Base-by-base conservation (phyloP, 2,797 vertebrate genomes). In the Sandelia bainsii region DNA sequence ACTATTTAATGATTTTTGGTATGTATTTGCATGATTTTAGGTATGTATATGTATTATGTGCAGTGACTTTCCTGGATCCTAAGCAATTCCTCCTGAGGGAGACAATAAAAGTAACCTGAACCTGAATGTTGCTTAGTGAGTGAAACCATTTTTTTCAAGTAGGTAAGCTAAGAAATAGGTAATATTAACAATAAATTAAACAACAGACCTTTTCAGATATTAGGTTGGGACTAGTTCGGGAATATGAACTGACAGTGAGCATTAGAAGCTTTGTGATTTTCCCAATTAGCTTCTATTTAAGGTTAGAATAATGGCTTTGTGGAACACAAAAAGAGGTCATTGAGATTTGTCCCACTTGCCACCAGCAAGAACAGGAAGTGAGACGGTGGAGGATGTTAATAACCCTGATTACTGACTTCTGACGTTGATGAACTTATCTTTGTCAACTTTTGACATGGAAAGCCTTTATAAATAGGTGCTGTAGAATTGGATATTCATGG, bases 281-380 rank as follows among this genome's bases (percentile, higher is more conserved):
- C 50, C 49, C 42, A 52, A 53, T 53, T 68, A 46, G 34, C 56
- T 75, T 81, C 32, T 75, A 27, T 62, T 51, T 54, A 49, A 82
- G 60, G 59, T 63, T 57, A 68, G 42, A 65, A 37, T 57, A 34
- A 17, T 57, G 20, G 68, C 49, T 78, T 76, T 80, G 75, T 77
- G 61, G 72, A 79, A 57, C 49, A 74, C 45, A 72, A 80, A 83
- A 86, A 69, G 49, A 89, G 75, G 79, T 75, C 72, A 69, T 69
- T 57, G 34, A 76, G 25, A 50, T 62, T 44, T 78, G 75, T 71
- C 83, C 72, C 75, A 64, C 27, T 61, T 80, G 73, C 70, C 65
- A 77, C 37, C 34, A 52, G n/a, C 2, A 16, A 5, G 66, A 71
- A 64, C 53, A 76, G 65, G 44, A 57, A 27, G 62, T 68, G 52